These are phyloP conservation scores for Toxonevra muliebris DNA, from an alignment of 2,888 invertebrate genomes.

Conservation along the genomic window DNA sequence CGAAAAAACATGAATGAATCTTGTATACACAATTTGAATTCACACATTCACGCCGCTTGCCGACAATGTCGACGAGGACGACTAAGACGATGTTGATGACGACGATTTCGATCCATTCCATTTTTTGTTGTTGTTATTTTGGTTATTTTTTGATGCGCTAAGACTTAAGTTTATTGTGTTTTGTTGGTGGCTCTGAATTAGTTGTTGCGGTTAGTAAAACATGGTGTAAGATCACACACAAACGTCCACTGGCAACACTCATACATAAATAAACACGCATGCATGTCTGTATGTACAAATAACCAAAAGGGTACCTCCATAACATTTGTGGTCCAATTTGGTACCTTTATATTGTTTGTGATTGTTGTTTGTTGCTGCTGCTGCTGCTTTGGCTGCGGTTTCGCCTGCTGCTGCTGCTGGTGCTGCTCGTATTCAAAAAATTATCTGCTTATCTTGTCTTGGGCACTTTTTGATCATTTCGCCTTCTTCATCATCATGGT, in stretches of 20 bases:
- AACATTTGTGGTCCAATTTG: conserved; percentile 59
- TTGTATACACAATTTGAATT: conserved; percentile 54
- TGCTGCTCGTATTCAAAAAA: conserved; percentile 20
- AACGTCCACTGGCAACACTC: conserved; percentile 35
- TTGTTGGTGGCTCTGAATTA: conserved; percentile 39
- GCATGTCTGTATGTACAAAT: neutral
- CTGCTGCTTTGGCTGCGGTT: conserved; percentile 17
- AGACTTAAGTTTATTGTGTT: conserved; percentile 15
- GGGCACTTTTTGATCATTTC: conserved; percentile 37
- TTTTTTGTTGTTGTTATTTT: neutral
- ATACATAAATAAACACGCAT: conserved; percentile 1
- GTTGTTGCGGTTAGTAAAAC: conserved; percentile 60
- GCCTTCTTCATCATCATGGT: conserved; percentile 40
- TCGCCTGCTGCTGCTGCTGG: neutral
- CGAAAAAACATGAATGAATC: conserved; percentile 61
- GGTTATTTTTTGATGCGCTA: neutral
- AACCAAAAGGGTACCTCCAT: conserved; percentile 26
- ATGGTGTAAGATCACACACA: conserved; percentile 49
- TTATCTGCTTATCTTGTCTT: conserved; percentile 59
- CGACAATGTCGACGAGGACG: conserved; percentile 25
- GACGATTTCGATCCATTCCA: conserved; percentile 23
- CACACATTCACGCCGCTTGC: conserved; percentile 40
- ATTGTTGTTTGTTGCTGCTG: conserved; percentile 33
- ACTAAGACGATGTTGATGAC: conserved; percentile 31
- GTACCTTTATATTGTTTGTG: conserved; percentile 32